Conservation (phyloP, 2,113 vertebrate genomes). For the Cynopterus brachyotis region DNA sequence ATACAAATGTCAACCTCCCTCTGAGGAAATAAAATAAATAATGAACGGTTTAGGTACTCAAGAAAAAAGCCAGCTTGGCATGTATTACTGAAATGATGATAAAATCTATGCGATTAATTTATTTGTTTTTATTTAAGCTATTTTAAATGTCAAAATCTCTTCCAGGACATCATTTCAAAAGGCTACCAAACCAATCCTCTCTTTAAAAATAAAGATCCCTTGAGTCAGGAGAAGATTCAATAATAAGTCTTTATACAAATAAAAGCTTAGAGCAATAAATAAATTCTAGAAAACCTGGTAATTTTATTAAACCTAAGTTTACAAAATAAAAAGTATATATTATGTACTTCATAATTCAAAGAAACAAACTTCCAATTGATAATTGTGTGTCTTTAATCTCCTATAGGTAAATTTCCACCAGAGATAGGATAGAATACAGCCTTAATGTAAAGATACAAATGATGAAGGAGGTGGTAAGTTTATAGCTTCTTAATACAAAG, state of each 20-base stretch:
- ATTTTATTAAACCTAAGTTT: neutral
- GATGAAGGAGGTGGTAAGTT: neutral
- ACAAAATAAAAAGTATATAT: neutral
- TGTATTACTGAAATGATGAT: neutral
- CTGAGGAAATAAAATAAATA: conserved; percentile 37
- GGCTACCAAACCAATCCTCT: neutral
- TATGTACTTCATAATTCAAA: neutral
- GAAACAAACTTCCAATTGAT: neutral
- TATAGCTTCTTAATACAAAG: neutral
- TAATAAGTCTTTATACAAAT: neutral
- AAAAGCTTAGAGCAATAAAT: neutral
- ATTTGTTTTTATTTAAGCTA: conserved; percentile 46
- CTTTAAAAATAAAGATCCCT: neutral
- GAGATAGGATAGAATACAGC: neutral
- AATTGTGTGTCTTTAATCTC: neutral
- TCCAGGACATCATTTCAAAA: neutral
- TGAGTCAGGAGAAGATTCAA: neutral
- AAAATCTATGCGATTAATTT: neutral
- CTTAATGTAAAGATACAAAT: neutral
- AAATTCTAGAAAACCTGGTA: neutral
- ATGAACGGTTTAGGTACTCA: neutral
- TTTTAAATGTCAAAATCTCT: conserved; percentile 18
- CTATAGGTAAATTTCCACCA: neutral
- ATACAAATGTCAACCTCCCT: conserved; percentile 17
- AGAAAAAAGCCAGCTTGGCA: neutral